Conservation (phyloP, 2,113 vertebrate species). For the Strix uralensis region DNA sequence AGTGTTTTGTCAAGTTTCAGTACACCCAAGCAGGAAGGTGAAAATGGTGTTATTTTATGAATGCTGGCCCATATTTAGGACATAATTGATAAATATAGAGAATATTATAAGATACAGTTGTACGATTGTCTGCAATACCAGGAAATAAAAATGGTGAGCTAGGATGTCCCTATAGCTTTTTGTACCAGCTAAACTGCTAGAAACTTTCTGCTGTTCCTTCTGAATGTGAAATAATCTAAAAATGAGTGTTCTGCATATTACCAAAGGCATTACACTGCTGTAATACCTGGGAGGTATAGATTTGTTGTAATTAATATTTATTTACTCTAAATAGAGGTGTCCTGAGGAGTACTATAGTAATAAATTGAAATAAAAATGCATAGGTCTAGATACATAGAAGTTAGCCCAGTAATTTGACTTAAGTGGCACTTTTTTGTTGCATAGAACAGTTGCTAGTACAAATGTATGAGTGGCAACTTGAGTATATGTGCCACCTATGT, state of each 20-base stretch:
- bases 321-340: background rate
- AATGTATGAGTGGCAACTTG: background rate
- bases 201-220: background rate
- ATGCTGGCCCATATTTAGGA: background rate
- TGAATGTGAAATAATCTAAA: background rate
- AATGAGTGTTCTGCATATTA: background rate
- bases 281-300: background rate
- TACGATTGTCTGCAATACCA: background rate
- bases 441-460: background rate
- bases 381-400: background rate
- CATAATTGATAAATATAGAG: background rate
- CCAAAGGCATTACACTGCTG: background rate
- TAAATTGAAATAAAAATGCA: background rate
- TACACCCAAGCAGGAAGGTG: background rate
- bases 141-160: background rate
- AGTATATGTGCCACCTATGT: background rate
- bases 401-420: background rate
- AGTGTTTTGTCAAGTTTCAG: background rate
- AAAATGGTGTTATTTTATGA: background rate
- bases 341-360: background rate
- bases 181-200: background rate
- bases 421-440: background rate
- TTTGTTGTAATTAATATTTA: background rate
- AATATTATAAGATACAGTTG: background rate
- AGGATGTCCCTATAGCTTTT: background rate